These are phyloP conservation scores for Trisateles emortualis DNA, from an alignment of 2,888 invertebrate species.

Conservation along the genomic window DNA sequence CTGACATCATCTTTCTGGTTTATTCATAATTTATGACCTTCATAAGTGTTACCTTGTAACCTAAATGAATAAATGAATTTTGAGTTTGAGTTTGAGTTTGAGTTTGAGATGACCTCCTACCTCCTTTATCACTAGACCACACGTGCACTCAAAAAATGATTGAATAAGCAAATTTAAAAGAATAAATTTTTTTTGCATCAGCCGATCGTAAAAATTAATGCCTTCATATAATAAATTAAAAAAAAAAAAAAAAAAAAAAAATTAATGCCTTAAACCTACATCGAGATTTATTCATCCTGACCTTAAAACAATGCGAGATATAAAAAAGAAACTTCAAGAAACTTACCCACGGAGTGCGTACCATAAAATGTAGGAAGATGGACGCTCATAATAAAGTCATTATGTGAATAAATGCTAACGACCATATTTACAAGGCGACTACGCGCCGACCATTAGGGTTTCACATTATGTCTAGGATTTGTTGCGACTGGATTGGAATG, in stretches of 20 bases:
- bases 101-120: too few relatives aligned
- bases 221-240: not conserved
- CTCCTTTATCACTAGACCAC: too few relatives aligned
- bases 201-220: not conserved
- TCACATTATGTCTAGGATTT: conserved; percentile 53
- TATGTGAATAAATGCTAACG: conserved; percentile 80
- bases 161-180: too few relatives aligned
- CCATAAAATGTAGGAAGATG: conserved; percentile 56
- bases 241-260: too few relatives aligned
- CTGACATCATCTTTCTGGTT: too few relatives aligned
- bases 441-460: conserved; percentile 71
- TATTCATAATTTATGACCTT: too few relatives aligned
- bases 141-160: too few relatives aligned
- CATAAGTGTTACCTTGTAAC: too few relatives aligned
- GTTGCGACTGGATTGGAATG: conserved; percentile 41
- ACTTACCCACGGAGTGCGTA: conserved; percentile 28
- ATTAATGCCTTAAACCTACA: not conserved
- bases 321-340: conserved; percentile 23
- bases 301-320: not conserved
- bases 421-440: conserved; percentile 78
- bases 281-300: conserved; percentile 2
- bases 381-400: conserved; percentile 79
- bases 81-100: too few relatives aligned
- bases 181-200: not conserved
- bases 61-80: too few relatives aligned